These are phyloP conservation scores for Agriopis marginaria DNA, from an alignment of 2,888 invertebrate genomes.

Conservation along the genomic window DNA sequence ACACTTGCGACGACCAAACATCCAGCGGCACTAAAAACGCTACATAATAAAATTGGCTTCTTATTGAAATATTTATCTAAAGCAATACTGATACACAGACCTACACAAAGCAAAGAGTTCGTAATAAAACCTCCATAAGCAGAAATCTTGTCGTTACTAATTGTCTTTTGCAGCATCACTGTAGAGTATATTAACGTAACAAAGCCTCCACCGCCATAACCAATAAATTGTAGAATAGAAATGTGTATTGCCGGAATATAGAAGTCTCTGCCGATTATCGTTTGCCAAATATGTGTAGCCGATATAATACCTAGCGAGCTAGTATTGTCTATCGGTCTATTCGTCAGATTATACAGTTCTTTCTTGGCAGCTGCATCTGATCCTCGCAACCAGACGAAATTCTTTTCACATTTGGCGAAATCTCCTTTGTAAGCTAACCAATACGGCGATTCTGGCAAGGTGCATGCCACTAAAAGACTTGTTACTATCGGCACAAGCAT, in stretches of 20 bases:
- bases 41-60: slow-evolving; percentile 34
- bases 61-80: slow-evolving; percentile 30
- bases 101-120: slow-evolving; percentile 32
- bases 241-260: slow-evolving; percentile 43
- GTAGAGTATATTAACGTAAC: slow-evolving; percentile 40
- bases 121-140: slow-evolving; percentile 11
- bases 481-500: slow-evolving; percentile 38
- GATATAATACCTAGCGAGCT: background rate
- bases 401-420: slow-evolving; percentile 37
- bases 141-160: slow-evolving; percentile 16
- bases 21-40: slow-evolving; percentile 28
- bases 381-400: slow-evolving; percentile 44
- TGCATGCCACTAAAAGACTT: slow-evolving; percentile 30
- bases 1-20: slow-evolving; percentile 27
- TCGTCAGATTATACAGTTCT: slow-evolving; percentile 36
- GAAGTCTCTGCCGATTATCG: slow-evolving; percentile 39
- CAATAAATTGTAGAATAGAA: slow-evolving; percentile 34
- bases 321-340: slow-evolving; percentile 28
- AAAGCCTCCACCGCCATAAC: slow-evolving; percentile 41
- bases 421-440: slow-evolving; percentile 48
- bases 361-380: slow-evolving; percentile 30
- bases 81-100: slow-evolving; percentile 24
- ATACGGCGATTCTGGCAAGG: slow-evolving; percentile 48
- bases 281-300: slow-evolving; percentile 20
- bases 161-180: slow-evolving; percentile 38